A percentile compares a stretch with the other conserved stretches of the same genome.
These are phyloP conservation scores for Anticlea derivata DNA, from an alignment of 2,888 invertebrate species.

Conservation along the genomic window DNA sequence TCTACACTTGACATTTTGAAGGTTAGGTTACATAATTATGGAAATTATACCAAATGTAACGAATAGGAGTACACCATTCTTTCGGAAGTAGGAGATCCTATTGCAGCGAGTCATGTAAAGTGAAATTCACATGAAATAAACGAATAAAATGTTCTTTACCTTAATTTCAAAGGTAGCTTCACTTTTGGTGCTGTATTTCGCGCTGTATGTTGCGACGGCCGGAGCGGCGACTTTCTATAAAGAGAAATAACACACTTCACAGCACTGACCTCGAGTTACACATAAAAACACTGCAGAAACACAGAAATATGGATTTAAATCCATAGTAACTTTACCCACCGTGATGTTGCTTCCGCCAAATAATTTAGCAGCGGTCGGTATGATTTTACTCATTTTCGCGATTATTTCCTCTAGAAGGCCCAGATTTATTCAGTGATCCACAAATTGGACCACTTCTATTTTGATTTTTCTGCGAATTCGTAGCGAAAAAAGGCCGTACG, in stretches of 20 bases:
- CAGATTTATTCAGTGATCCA: constrained; percentile 66
- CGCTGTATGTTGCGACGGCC: constrained; percentile 62
- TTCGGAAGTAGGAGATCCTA: neutral
- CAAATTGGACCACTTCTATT: constrained; percentile 48
- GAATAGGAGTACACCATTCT: neutral
- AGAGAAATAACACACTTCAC: constrained; percentile 20
- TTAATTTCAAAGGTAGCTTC: constrained; percentile 86
- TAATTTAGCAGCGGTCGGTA: constrained; percentile 67
- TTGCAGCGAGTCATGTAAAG: neutral
- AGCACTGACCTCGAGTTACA: constrained; percentile 7
- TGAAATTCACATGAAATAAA: neutral
- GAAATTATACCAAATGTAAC: constrained; percentile 17
- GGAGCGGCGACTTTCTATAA: constrained; percentile 72
- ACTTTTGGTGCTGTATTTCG: constrained; percentile 83
- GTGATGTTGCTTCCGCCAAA: constrained; percentile 58
- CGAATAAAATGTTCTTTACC: constrained; percentile 52
- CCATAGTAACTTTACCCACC: constrained; percentile 49
- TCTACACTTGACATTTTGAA: constrained; percentile 68
- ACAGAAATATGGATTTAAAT: constrained; percentile 7
- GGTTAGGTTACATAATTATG: constrained; percentile 78
- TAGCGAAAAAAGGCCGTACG: neutral
- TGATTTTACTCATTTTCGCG: constrained; percentile 70
- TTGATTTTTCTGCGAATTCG: neutral
- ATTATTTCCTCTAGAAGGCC: constrained; percentile 60
- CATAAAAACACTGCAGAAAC: constrained; percentile 6